These are phyloP conservation scores for Gobionotothen gibberifrons DNA, from an alignment of 2,797 vertebrate species.

Conservation along the genomic window DNA sequence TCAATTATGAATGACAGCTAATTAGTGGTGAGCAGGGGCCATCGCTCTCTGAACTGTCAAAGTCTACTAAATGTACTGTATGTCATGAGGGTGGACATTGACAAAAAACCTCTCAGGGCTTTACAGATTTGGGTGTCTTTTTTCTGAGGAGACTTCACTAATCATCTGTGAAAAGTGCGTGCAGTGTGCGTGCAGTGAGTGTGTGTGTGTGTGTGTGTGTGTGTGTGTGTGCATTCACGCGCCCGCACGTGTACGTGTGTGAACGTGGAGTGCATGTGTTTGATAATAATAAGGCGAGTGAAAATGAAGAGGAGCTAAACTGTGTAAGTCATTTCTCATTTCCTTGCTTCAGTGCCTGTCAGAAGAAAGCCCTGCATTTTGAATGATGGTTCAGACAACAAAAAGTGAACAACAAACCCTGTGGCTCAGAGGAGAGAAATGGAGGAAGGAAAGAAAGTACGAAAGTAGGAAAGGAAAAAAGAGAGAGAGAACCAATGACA, in stretches of 20 bases:
- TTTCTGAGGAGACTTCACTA: slow-evolving; percentile 71
- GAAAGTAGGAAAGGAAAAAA: background rate
- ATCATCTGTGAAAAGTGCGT: slow-evolving; percentile 71
- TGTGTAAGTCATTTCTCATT: slow-evolving; percentile 84
- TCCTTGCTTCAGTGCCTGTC: slow-evolving; percentile 76
- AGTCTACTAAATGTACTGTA: slow-evolving; percentile 57
- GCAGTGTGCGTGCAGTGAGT: slow-evolving; percentile 18
- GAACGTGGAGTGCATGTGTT: slow-evolving; percentile 20
- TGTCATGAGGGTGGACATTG: slow-evolving; percentile 65
- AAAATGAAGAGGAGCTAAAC: slow-evolving; percentile 84
- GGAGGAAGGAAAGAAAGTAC: slow-evolving; percentile 19
- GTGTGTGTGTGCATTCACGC: background rate
- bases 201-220: too few relatives aligned
- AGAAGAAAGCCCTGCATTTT: slow-evolving; percentile 77
- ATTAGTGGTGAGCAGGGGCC: slow-evolving; percentile 71
- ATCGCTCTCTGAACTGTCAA: slow-evolving; percentile 69
- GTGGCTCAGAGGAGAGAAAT: slow-evolving; percentile 61
- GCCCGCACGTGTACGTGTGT: background rate
- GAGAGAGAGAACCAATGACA: slow-evolving; percentile 24
- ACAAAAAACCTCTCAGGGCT: slow-evolving; percentile 69
- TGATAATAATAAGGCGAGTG: slow-evolving; percentile 78
- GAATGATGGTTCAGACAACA: slow-evolving; percentile 80
- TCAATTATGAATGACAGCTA: slow-evolving; percentile 83
- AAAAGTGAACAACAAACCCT: slow-evolving; percentile 80
- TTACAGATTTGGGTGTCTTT: slow-evolving; percentile 72